Evolutionary conservation across 1,140 invertebrate genomes (phyloP), one percentile per base, ranked within the genome.

Genomic region (Drosophila bipectinata): DNA sequence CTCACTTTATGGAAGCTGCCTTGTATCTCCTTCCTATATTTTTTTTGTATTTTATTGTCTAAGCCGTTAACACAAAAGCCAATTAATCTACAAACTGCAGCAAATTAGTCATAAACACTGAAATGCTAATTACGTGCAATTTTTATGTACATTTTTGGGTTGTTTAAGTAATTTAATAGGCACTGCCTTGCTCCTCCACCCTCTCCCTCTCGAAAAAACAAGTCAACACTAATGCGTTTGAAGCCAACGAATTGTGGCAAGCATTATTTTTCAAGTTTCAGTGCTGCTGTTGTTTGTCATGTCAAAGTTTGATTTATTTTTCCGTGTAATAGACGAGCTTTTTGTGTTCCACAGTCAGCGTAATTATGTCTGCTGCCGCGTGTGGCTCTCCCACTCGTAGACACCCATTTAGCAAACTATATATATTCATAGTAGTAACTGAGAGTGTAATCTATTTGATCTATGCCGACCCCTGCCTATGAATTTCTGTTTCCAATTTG

Each of bases 271-370:
- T 66, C 48, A 34, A 73, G 71, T 74, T 18, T 18, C 18, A 18
- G 18, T 21, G 34, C 24, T 64, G 49, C 49, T 55, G 67, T 55
- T 75, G 60, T 39, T 55, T 52, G 57, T 60, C 72, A 83, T 79
- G 83, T 88, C 83, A 79, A 88, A 79, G 49, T 77, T 83, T 88
- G 83, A 88, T 88, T 88, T 88, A 88, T 84, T 84, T 83, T 84
- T 80, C 80, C 81, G 72, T 62, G 72, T 39, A 79, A 77, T 82
- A 85, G 75, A 83, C 75, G 77, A 56, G 80, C 41, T 72, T 88
- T 87, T 79, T 81, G 58, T 79, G 45, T 62, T 69, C 58, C 57
- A 34, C 15, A 59, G 49, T 45, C 57, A 54, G 34, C 57, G 34
- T 63, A 82, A 81, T 72, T 80, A 74, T 75, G 51, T 67, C 21